Conservation (phyloP, 2,888 invertebrate species). For the Cartodere bifasciata region DNA sequence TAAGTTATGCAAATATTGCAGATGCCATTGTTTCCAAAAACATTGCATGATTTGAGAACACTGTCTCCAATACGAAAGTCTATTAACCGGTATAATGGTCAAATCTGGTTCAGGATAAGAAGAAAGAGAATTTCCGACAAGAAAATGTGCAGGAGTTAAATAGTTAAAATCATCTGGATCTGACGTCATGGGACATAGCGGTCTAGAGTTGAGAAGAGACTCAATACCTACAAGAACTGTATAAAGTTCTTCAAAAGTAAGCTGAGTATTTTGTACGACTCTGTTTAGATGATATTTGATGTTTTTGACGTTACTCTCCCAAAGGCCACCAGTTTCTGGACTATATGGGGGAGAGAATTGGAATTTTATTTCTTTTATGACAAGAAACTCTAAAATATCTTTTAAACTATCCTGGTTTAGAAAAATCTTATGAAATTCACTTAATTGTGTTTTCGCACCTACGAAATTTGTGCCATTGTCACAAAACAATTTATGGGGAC, state of each 20-base stretch:
- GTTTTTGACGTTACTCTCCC: too few species aligned
- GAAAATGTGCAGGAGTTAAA: slow-evolving; percentile 15
- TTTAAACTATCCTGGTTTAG: too few species aligned
- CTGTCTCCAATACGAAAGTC: slow-evolving; percentile 11
- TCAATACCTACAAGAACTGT: slow-evolving; percentile 19
- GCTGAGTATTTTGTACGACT: too few species aligned
- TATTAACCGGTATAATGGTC: slow-evolving; percentile 6
- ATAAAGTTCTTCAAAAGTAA: slow-evolving; percentile 20
- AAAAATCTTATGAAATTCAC: too few species aligned
- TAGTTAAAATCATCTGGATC: slow-evolving; percentile 12
- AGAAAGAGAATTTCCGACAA: slow-evolving; percentile 9
- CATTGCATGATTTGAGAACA: slow-evolving; percentile 11
- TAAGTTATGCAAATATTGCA: slow-evolving; percentile 15
- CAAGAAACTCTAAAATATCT: too few species aligned
- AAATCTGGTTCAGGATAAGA: slow-evolving; percentile 9
- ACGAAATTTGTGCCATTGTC: too few species aligned
- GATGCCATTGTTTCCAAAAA: slow-evolving; percentile 15
- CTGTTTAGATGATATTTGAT: too few species aligned
- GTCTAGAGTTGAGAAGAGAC: slow-evolving; percentile 20
- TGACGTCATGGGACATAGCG: slow-evolving; percentile 13
- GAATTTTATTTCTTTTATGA: too few species aligned
- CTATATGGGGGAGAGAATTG: too few species aligned
- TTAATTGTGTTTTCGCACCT: too few species aligned
- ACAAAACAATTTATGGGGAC: too few species aligned
- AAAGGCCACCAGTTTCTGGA: too few species aligned